Percentiles rank a stretch among this genome's conserved stretches.
phyloP scores from a whole-genome alignment of 1,140 invertebrate species.

The Nasonia giraulti region DNA sequence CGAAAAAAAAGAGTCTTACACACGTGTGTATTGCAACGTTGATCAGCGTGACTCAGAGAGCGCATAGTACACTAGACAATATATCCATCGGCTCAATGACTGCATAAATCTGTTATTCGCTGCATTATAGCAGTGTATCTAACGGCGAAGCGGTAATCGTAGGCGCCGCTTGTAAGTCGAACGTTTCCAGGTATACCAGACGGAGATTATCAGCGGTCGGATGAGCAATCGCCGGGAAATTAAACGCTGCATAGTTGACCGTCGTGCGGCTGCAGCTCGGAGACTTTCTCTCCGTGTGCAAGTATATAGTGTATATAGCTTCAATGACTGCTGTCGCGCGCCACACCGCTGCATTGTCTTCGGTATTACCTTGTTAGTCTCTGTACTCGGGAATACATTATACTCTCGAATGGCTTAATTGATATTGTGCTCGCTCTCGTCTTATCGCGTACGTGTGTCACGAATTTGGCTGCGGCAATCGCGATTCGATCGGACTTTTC shows the following conservation, averaged over 20 bases:
- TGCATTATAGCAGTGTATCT: background rate
- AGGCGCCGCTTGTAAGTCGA: conserved; percentile 1
- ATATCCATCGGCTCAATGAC: conserved; percentile 9
- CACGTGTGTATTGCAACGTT: background rate
- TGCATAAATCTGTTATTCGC: conserved; percentile 16
- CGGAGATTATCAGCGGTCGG: background rate
- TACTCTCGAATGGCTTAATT: conserved; percentile 14
- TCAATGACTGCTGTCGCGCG: conserved; percentile 20
- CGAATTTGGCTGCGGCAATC: background rate
- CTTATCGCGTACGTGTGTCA: background rate
- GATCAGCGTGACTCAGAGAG: background rate
- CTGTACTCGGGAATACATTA: conserved; percentile 1
- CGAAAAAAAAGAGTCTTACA: background rate
- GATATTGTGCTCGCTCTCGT: background rate
- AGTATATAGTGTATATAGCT: background rate
- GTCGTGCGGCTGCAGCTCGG: background rate
- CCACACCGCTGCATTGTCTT: conserved; percentile 9
- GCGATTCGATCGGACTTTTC: background rate
- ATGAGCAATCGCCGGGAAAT: background rate
- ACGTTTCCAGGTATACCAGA: conserved; percentile 10
- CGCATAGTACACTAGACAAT: background rate
- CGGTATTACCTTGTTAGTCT: conserved; percentile 18
- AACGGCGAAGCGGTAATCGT: background rate
- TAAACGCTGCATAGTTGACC: background rate
- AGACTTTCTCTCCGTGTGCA: background rate